Base-by-base conservation (phyloP, 2,113 vertebrate genomes). In the Silurus meridionalis region DNA sequence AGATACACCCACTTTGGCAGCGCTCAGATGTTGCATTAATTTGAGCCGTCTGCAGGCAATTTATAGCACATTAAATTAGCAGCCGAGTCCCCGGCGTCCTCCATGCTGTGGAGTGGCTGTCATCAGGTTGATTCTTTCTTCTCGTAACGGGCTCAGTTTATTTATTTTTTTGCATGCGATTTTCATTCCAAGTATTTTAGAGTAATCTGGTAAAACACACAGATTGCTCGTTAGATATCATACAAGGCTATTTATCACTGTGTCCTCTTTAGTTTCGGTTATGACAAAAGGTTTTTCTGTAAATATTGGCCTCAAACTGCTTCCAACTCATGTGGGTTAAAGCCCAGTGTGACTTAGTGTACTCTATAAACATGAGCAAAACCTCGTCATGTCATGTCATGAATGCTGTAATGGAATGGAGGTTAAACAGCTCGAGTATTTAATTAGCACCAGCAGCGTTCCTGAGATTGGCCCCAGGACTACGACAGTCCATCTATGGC, bases 21-120 rank as follows among this genome's bases (percentile, higher is more conserved):
- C 69, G 55, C 83, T 88, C 83, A 80, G 77, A 89, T 89, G 88
- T 86, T 84, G 79, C 77, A 85, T 85, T 85, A 89, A 89, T 89
- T 90, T 83, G n/a, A 84, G 57, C 55, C 80, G 83, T 71, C 72
- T 89, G 85, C 84, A 57, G 63, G 85, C 74, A 86, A 78, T 88
- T 88, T 86, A 80, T 88, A 89, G 77, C 77, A 87, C 78, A 67
- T 78, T 83, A 85, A 87, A 89, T 89, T 83, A 89, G 86, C 88
- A 87, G 64, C 13, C 66, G 80, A 83, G 77, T 89, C 86, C 86
- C 86, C 17, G 57, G 86, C 67, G 83, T 89, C 83, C 72, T 60
- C 79, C 37, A 21, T 48, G 46, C 63, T 86, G 61, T 66, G 8
- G 21, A 17, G 11, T 37, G n/a, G 10, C 61, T 82, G 37, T 82